These are phyloP conservation scores for Drosophila cardini DNA, from an alignment of 1,140 invertebrate genomes.

Conservation along the genomic window DNA sequence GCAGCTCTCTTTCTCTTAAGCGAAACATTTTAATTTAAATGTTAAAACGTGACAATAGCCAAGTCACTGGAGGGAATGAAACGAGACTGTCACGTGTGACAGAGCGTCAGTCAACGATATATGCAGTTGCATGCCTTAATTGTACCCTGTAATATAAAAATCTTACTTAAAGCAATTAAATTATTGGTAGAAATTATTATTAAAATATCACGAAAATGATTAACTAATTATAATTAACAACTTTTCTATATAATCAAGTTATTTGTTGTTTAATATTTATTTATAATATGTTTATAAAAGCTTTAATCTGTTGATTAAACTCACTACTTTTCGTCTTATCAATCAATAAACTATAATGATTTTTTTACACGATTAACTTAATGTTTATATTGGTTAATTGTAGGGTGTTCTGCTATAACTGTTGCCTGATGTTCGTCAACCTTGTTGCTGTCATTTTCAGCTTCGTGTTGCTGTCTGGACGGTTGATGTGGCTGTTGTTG, in stretches of 20 bases:
- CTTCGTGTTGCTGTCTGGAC: constrained; percentile 34
- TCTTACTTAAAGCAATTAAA: not conserved
- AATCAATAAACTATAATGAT: not conserved
- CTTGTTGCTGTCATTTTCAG: constrained; percentile 49
- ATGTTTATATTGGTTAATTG: constrained; percentile 3
- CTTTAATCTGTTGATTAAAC: too few species aligned
- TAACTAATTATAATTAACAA: not conserved
- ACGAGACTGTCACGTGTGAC: constrained; percentile 63
- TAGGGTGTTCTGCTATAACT: constrained; percentile 50
- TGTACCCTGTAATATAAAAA: constrained; percentile 28
- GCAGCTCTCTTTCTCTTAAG: constrained; percentile 56
- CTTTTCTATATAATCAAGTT: not conserved
- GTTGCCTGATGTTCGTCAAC: constrained; percentile 34
- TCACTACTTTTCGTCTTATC: not conserved
- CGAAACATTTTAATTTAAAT: constrained; percentile 83
- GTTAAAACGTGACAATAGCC: constrained; percentile 78
- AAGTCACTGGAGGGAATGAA: constrained; percentile 48
- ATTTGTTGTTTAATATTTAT: too few species aligned
- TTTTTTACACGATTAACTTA: not conserved
- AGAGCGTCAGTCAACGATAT: constrained; percentile 52
- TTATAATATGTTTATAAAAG: too few species aligned
- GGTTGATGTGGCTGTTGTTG: constrained; percentile 45
- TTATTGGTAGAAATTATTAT: too few species aligned
- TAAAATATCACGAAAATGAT: not conserved
- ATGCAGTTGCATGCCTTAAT: constrained; percentile 26